phyloP scores from a whole-genome alignment of 2,113 vertebrate genomes.

The Sakesphorus luctuosus region DNA sequence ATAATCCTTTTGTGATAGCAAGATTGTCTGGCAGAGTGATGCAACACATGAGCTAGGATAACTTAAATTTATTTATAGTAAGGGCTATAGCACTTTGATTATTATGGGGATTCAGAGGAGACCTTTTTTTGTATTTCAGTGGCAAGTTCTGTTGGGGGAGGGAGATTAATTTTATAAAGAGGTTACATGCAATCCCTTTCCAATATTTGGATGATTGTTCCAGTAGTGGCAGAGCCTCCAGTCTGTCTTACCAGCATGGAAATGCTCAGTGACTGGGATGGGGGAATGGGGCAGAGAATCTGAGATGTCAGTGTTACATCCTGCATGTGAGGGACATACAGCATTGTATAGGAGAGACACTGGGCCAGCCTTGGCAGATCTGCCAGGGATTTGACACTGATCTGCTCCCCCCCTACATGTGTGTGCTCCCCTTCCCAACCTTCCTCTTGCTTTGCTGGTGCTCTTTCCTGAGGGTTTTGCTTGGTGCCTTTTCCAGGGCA shows the following conservation, averaged over 20 bases:
- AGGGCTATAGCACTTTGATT: conserved; percentile 1
- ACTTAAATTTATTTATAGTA: conserved; percentile 41
- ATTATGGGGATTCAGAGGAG: conserved; percentile 1
- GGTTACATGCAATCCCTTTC: background rate
- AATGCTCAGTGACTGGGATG: background rate
- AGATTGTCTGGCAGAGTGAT: background rate
- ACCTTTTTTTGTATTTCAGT: conserved; percentile 25
- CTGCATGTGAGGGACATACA: background rate
- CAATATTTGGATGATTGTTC: background rate
- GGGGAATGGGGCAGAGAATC: background rate
- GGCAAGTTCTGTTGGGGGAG: background rate
- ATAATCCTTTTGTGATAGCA: conserved; percentile 1
- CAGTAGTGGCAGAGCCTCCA: background rate
- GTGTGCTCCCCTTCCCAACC: background rate
- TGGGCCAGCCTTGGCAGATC: background rate
- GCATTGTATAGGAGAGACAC: background rate
- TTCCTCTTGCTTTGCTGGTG: background rate
- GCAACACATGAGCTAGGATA: conserved; percentile 22
- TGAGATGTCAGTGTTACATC: background rate
- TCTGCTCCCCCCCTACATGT: background rate
- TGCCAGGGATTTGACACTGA: background rate
- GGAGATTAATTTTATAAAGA: conserved; percentile 32
- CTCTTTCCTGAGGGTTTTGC: background rate
- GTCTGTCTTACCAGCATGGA: background rate
- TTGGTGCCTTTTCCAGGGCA: background rate